A percentile compares a stretch with the other conserved stretches of the same genome.
These are phyloP conservation scores for Dorcus hopei DNA, from an alignment of 2,888 invertebrate genomes.

Conservation along the genomic window DNA sequence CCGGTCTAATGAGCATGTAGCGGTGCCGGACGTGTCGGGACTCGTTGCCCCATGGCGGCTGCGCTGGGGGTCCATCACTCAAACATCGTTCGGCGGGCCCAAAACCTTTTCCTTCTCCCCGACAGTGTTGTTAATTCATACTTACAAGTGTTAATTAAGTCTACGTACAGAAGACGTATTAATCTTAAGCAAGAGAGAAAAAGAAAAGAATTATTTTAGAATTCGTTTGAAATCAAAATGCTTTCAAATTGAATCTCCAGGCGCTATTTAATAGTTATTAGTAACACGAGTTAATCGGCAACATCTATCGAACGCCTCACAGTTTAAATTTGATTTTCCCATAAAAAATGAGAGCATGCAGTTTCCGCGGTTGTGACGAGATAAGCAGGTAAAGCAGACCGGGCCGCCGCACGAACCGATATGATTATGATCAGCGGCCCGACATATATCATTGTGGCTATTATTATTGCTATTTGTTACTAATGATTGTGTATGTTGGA, in stretches of 20 bases:
- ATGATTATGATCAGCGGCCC: slow-evolving; percentile 45
- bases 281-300: not conserved
- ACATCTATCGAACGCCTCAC: slow-evolving; percentile 18
- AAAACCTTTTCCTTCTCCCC: not conserved
- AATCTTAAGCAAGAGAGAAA: no score
- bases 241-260: no score
- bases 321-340: slow-evolving; percentile 14
- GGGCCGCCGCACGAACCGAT: slow-evolving; percentile 33
- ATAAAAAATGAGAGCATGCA: slow-evolving; percentile 20
- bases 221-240: no score
- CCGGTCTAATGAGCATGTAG: slow-evolving; percentile 19
- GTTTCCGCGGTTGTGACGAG: slow-evolving; percentile 23
- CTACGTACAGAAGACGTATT: no score
- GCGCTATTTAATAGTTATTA: no score
- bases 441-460: slow-evolving; percentile 51
- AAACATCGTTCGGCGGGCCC: slow-evolving; percentile 6
- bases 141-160: no score
- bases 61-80: slow-evolving; percentile 29
- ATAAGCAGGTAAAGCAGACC: slow-evolving; percentile 19
- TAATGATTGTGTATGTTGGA: slow-evolving; percentile 52
- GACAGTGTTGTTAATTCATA: not conserved
- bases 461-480: slow-evolving; percentile 53
- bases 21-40: slow-evolving; percentile 28
- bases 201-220: no score
- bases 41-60: slow-evolving; percentile 24